Evolutionary conservation across 2,888 invertebrate genomes (phyloP).

Genomic region (Metalampra italica): DNA sequence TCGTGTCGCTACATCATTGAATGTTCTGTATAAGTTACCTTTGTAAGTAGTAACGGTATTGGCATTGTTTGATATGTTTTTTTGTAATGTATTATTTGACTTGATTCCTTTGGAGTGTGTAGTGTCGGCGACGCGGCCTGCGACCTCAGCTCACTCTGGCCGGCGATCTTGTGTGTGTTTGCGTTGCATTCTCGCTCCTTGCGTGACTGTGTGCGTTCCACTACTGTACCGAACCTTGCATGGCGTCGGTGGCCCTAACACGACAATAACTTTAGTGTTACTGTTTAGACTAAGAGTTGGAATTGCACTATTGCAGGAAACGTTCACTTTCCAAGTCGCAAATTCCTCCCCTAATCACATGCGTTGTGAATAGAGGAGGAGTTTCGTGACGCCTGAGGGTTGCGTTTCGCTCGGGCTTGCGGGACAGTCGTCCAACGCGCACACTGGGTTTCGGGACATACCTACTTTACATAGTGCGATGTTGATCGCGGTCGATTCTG

Average conservation of each 20-base stretch:
- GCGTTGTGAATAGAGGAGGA: constrained; percentile 42
- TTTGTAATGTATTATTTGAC: constrained; percentile 37
- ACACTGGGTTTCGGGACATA: constrained; percentile 25
- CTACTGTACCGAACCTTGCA: constrained; percentile 55
- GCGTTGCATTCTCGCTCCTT: constrained; percentile 55
- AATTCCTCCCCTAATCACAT: constrained; percentile 47
- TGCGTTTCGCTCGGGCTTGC: constrained; percentile 26
- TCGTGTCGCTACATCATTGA: not conserved
- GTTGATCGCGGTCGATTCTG: constrained; percentile 27
- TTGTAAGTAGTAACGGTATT: constrained; percentile 14
- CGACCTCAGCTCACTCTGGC: constrained; percentile 66
- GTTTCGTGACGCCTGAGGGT: constrained; percentile 22
- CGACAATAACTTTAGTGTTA: constrained; percentile 6
- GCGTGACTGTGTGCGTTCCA: constrained; percentile 49
- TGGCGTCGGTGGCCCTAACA: constrained; percentile 30
- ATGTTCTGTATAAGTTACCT: constrained; percentile 10
- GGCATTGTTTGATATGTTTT: constrained; percentile 15
- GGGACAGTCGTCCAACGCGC: constrained; percentile 48
- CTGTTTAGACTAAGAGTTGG: not conserved
- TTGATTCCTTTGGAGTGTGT: constrained; percentile 60
- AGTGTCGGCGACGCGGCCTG: constrained; percentile 38
- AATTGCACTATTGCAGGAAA: constrained; percentile 13
- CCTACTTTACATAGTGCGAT: constrained; percentile 21
- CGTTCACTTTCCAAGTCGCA: constrained; percentile 27
- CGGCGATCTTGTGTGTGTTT: constrained; percentile 74